These are phyloP conservation scores for Laspeyria flexula DNA, from an alignment of 2,888 invertebrate species.

Conservation along the genomic window DNA sequence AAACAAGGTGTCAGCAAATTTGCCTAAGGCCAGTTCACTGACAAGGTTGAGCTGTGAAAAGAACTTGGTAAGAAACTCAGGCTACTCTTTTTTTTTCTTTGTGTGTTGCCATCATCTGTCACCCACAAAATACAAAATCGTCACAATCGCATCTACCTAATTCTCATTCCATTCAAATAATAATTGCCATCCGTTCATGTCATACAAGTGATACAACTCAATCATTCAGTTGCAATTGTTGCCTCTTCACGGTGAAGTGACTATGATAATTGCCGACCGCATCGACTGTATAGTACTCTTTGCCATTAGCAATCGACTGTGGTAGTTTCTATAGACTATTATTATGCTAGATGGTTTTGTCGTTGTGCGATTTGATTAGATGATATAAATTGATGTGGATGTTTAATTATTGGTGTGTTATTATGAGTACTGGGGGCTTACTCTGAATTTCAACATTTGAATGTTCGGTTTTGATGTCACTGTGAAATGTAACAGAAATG, in stretches of 20 bases:
- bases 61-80: too few species aligned
- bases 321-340: conserved; percentile 34
- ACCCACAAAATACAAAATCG: too few species aligned
- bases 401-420: too few species aligned
- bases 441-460: too few species aligned
- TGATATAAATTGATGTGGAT: conserved; percentile 30
- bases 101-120: too few species aligned
- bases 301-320: conserved; percentile 38
- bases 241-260: conserved; percentile 43
- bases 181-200: conserved; percentile 40
- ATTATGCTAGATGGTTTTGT: conserved; percentile 34
- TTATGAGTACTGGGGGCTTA: too few species aligned
- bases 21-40: too few species aligned
- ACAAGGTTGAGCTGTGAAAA: too few species aligned
- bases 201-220: conserved; percentile 40
- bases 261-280: conserved; percentile 42
- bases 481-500: too few species aligned
- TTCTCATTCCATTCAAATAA: conserved; percentile 26
- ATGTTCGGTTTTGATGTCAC: too few species aligned
- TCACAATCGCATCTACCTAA: conserved; percentile 10
- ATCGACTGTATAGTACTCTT: conserved; percentile 32
- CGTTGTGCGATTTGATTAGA: conserved; percentile 34
- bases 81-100: too few species aligned
- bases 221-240: conserved; percentile 47
- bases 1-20: too few species aligned